Conservation (phyloP, 2,113 vertebrate genomes). For the Lipophrys pholis region DNA sequence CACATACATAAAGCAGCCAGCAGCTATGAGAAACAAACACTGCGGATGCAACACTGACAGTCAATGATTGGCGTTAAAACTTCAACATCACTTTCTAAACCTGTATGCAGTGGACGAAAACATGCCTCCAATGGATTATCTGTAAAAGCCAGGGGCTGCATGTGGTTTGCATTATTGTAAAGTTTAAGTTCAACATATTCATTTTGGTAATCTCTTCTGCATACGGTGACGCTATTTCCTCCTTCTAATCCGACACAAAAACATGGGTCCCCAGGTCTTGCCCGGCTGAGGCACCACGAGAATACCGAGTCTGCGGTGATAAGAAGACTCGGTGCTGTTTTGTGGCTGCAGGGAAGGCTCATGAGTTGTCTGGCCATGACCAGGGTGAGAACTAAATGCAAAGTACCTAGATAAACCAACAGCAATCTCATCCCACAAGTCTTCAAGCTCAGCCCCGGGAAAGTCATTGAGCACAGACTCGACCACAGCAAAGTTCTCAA, state of each 20-base stretch:
- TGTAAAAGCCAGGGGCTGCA: neutral
- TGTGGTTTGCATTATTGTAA: neutral
- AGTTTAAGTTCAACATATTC: neutral
- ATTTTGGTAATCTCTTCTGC: neutral
- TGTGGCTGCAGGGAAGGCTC: constrained; percentile 13
- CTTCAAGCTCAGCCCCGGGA: constrained; percentile 81
- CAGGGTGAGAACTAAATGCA: constrained; percentile 73
- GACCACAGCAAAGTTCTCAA: constrained; percentile 91
- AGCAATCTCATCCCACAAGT: constrained; percentile 84
- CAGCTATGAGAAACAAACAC: constrained; percentile 14
- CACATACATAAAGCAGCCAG: constrained; percentile 8
- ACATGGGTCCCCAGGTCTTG: constrained; percentile 95
- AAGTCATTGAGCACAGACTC: constrained; percentile 82
- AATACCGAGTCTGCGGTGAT: constrained; percentile 79
- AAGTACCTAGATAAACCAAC: constrained; percentile 85
- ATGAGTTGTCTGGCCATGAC: constrained; percentile 15
- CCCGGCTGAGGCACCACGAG: constrained; percentile 89
- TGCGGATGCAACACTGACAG: neutral
- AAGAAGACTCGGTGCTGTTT: constrained; percentile 12
- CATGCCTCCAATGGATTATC: neutral
- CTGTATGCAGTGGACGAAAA: neutral
- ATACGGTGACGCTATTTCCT: constrained; percentile 37
- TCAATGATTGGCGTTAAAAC: constrained; percentile 6
- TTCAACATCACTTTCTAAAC: neutral
- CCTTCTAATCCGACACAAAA: constrained; percentile 89